Percentiles rank a stretch among this genome's conserved stretches.
Evolutionary conservation across 2,797 vertebrate species (phyloP).

Genomic region (Poecile montanus): DNA sequence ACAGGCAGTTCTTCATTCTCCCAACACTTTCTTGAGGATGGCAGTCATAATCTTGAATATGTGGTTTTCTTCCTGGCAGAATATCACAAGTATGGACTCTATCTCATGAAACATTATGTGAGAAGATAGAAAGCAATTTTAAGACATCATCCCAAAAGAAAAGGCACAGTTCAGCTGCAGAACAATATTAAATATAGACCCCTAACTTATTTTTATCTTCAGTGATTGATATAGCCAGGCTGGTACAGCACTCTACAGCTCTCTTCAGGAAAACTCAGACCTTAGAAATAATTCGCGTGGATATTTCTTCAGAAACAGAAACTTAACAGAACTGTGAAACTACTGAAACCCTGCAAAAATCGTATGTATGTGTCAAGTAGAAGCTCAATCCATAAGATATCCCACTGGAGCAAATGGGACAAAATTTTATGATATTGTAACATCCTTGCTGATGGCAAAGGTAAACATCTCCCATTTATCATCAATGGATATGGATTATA

Average conservation of each 20-base stretch:
- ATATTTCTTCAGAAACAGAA: background rate
- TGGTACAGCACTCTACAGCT: background rate
- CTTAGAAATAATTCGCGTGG: background rate
- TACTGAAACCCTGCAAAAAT: background rate
- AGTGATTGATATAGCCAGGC: background rate
- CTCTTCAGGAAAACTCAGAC: background rate
- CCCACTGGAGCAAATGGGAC: background rate
- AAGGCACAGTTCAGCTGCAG: background rate
- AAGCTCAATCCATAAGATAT: background rate
- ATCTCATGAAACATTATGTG: background rate
- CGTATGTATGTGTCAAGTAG: background rate
- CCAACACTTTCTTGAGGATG: background rate
- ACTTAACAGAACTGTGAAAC: background rate
- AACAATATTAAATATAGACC: background rate
- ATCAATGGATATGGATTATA: background rate
- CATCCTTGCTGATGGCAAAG: background rate
- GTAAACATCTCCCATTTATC: background rate
- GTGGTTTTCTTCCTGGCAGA: background rate
- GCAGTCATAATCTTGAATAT: background rate
- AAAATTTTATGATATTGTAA: background rate
- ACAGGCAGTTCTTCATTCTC: background rate
- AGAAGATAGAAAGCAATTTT: background rate
- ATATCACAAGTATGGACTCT: background rate
- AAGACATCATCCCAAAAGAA: background rate
- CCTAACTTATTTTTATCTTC: background rate